Conservation (phyloP, 2,797 vertebrate genomes). For the Cephalopachus bancanus region DNA sequence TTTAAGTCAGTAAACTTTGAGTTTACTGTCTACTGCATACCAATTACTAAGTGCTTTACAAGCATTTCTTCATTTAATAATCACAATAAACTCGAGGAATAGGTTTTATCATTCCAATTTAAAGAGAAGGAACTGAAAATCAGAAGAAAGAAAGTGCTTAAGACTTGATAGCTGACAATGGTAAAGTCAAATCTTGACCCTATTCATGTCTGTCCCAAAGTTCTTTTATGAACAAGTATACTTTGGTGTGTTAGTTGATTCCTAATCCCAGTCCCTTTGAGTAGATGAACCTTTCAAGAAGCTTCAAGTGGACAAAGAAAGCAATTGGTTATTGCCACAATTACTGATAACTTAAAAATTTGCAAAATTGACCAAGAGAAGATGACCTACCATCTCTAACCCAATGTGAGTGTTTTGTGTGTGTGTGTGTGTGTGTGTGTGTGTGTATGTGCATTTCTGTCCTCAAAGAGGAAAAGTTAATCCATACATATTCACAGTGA, state of each 20-base stretch:
- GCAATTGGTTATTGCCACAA: not conserved
- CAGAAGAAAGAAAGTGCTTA: not conserved
- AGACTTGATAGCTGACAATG: not conserved
- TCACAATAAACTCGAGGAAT: not conserved
- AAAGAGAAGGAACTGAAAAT: not conserved
- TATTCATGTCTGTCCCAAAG: not conserved
- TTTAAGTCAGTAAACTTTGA: not conserved
- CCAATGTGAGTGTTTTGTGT: too few relatives aligned
- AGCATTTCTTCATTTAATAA: not conserved
- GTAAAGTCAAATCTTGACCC: not conserved
- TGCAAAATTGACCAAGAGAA: constrained; percentile 25
- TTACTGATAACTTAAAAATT: constrained; percentile 16
- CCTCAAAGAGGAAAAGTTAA: not conserved
- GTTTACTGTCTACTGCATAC: fast-evolving
- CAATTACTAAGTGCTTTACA: not conserved
- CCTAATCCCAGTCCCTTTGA: not conserved
- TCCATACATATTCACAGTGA: not conserved
- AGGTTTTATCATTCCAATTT: not conserved
- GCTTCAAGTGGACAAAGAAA: not conserved
- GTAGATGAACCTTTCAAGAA: not conserved
- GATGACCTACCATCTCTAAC: not conserved
- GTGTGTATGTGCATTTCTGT: not conserved
- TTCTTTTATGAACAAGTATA: not conserved
- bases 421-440: too few relatives aligned
- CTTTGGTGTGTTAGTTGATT: not conserved